A percentile compares a stretch with the other conserved stretches of the same genome.
Conservation (phyloP, 2,797 vertebrate species). For the Neosilurus mollespiculum region DNA sequence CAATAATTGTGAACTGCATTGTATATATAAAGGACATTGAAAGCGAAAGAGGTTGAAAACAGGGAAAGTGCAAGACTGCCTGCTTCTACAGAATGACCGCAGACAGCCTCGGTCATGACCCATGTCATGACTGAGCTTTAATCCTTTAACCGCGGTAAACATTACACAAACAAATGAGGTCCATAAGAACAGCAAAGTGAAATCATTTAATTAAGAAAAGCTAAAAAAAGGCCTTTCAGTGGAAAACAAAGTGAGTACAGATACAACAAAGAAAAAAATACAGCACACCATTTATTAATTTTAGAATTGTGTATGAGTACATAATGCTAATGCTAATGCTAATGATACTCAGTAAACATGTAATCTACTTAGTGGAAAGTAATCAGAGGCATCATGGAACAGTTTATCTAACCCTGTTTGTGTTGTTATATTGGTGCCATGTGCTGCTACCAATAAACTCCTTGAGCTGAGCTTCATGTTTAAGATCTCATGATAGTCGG, state of each 20-base stretch:
- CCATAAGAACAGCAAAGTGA: constrained; percentile 24
- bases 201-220: background rate
- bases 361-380: background rate
- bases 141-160: background rate
- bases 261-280: constrained; percentile 59
- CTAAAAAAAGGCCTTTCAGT: too few species aligned
- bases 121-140: background rate
- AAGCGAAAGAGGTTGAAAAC: background rate
- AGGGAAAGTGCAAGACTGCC: background rate
- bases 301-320: background rate
- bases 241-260: constrained; percentile 51
- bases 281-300: background rate
- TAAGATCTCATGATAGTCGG: background rate
- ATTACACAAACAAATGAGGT: constrained; percentile 39
- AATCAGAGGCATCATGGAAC: background rate
- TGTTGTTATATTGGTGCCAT: background rate
- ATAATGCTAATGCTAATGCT: background rate
- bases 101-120: background rate
- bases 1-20: too few species aligned
- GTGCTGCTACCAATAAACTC: background rate
- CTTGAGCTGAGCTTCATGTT: background rate
- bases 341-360: background rate
- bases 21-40: background rate
- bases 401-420: background rate
- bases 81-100: background rate